A percentile compares a stretch with the other conserved stretches of the same genome.
Conservation (phyloP, 2,113 vertebrate genomes). For the Perca flavescens region DNA sequence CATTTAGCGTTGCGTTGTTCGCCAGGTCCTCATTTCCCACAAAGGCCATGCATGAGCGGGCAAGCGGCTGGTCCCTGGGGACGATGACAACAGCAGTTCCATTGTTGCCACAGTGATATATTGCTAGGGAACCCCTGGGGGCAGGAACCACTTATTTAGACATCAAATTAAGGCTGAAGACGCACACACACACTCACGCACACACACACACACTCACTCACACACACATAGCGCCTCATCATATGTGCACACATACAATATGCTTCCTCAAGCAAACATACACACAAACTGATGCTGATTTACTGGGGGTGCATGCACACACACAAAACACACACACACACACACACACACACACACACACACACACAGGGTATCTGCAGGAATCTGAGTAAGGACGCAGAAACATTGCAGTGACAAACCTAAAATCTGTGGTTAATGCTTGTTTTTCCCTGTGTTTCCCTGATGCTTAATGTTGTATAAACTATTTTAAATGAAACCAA, state of each 20-base stretch:
- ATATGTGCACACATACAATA: slow-evolving; percentile 34
- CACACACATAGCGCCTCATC: neutral
- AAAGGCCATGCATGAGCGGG: slow-evolving; percentile 72
- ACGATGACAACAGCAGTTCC: slow-evolving; percentile 66
- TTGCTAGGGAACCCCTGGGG: slow-evolving; percentile 70
- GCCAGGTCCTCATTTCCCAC: slow-evolving; percentile 69
- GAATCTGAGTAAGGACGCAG: slow-evolving; percentile 7
- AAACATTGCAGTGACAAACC: neutral
- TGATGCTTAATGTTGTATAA: too few relatives aligned
- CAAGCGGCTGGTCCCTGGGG: slow-evolving; percentile 68
- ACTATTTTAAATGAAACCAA: too few relatives aligned
- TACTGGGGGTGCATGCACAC: neutral
- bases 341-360: slow-evolving; percentile 5
- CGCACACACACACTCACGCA: slow-evolving; percentile 22
- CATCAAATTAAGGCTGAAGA: slow-evolving; percentile 81
- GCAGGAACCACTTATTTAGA: slow-evolving; percentile 81
- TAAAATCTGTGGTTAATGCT: neutral
- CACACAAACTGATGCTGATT: slow-evolving; percentile 40
- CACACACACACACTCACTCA: slow-evolving; percentile 13
- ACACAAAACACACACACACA: neutral
- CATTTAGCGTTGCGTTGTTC: slow-evolving; percentile 65
- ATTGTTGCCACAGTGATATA: slow-evolving; percentile 78
- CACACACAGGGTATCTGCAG: neutral
- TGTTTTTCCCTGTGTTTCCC: neutral
- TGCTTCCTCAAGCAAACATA: slow-evolving; percentile 19